Evolutionary conservation across 1,140 invertebrate genomes (phyloP).

Genomic region (Zaprionus nigranus): DNA sequence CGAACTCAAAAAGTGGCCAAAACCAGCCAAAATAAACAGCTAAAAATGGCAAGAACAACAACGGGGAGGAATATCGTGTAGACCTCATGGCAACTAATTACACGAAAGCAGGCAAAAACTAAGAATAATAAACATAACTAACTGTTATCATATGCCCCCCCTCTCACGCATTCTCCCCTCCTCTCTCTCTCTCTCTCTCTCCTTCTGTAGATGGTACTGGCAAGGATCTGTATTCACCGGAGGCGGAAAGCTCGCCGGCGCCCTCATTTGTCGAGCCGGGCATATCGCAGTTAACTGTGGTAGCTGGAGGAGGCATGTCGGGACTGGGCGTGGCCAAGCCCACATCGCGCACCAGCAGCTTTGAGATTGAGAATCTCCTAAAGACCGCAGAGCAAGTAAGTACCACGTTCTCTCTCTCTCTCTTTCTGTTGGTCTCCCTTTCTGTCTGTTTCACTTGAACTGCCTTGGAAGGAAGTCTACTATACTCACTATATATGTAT

Average conservation of each 20-base stretch:
- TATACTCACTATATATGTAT: slow-evolving; percentile 8
- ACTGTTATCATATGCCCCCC: slow-evolving; percentile 41
- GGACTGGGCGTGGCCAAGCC: slow-evolving; percentile 85
- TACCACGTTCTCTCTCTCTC: slow-evolving; percentile 3
- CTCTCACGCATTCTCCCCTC: slow-evolving; percentile 18
- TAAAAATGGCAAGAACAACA: background rate
- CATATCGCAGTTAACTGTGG: slow-evolving; percentile 56
- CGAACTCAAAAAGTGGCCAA: slow-evolving; percentile 52
- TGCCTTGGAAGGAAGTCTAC: slow-evolving; percentile 1
- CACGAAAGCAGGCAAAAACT: slow-evolving; percentile 42
- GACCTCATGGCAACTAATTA: slow-evolving; percentile 52
- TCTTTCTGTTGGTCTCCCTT: background rate
- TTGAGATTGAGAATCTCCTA: slow-evolving; percentile 95
- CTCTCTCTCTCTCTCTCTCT: slow-evolving; percentile 15
- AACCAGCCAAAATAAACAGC: background rate
- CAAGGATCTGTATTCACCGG: slow-evolving; percentile 90
- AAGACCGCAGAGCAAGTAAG: slow-evolving; percentile 88
- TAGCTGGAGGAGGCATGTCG: slow-evolving; percentile 48
- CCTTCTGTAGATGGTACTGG: slow-evolving; percentile 76
- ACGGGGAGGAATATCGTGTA: background rate
- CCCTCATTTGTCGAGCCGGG: slow-evolving; percentile 83
- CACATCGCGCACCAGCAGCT: slow-evolving; percentile 93
- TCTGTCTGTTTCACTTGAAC: background rate
- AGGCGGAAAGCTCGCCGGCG: slow-evolving; percentile 87
- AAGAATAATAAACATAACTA: slow-evolving; percentile 66